A percentile compares a stretch with the other conserved stretches of the same genome.
Conservation (phyloP, 2,113 vertebrate genomes). For the Pseudorhombus dupliciocellatus region DNA sequence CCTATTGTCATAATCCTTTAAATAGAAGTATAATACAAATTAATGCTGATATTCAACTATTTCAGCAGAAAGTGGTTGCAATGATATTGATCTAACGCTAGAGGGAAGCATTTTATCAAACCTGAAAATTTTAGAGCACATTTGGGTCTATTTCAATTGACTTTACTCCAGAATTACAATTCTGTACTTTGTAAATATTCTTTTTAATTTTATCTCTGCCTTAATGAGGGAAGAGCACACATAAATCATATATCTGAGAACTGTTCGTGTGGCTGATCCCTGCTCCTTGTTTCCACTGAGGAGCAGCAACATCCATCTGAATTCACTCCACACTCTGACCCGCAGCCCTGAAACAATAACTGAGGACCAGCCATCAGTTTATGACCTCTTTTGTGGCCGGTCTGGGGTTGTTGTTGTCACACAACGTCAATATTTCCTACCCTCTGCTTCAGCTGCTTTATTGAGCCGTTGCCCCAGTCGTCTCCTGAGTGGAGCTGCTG, state of each 20-base stretch:
- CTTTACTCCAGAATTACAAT: neutral
- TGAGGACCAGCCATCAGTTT: neutral
- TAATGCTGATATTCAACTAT: neutral
- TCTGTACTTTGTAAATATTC: neutral
- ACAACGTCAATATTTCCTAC: neutral
- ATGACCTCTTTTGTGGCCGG: slow-evolving; percentile 1
- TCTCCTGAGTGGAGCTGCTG: neutral
- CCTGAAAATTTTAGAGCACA: neutral
- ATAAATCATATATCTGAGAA: no score
- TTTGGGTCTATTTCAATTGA: neutral
- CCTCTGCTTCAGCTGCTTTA: slow-evolving; percentile 10
- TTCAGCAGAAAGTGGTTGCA: slow-evolving; percentile 21
- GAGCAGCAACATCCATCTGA: neutral
- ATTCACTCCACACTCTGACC: slow-evolving; percentile 9
- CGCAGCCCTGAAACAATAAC: neutral
- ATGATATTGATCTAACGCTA: slow-evolving; percentile 34
- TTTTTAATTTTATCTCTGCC: neutral
- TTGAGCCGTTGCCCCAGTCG: neutral
- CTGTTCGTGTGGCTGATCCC: neutral
- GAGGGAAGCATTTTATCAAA: slow-evolving; percentile 58
- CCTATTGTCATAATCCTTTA: neutral
- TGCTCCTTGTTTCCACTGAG: neutral
- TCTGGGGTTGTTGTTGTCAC: neutral
- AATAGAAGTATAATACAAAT: neutral
- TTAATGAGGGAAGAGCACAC: neutral